phyloP scores from a whole-genome alignment of 2,888 invertebrate genomes.

The Endomychus coccineus region DNA sequence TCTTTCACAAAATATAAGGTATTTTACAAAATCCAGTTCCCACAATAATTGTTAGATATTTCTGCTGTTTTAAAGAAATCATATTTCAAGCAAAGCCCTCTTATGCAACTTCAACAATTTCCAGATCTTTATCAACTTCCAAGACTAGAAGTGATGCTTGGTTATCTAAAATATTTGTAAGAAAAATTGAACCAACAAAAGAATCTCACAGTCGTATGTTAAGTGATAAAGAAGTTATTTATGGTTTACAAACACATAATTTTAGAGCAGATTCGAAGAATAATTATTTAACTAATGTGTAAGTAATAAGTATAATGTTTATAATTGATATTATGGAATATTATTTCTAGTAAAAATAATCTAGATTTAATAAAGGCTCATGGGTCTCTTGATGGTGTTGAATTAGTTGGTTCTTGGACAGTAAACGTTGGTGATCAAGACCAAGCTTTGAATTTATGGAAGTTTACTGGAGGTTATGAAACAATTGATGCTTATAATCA shows the following conservation, averaged over 20 bases:
- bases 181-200: constrained; percentile 89
- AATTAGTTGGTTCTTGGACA: constrained; percentile 92
- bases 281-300: constrained; percentile 87
- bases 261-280: constrained; percentile 83
- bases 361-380: constrained; percentile 70
- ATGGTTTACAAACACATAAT: constrained; percentile 91
- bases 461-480: constrained; percentile 87
- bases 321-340: constrained; percentile 12
- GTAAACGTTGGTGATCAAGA: constrained; percentile 96
- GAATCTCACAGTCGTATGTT: constrained; percentile 95
- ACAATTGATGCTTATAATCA: constrained; percentile 73
- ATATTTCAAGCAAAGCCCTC: background rate
- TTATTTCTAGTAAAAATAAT: constrained; percentile 59
- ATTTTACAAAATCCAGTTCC: constrained; percentile 9
- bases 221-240: constrained; percentile 92
- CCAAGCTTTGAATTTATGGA: constrained; percentile 94
- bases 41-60: constrained; percentile 7
- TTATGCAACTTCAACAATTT: constrained; percentile 12
- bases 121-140: constrained; percentile 38
- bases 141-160: constrained; percentile 61
- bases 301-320: constrained; percentile 43
- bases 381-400: constrained; percentile 63
- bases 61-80: background rate
- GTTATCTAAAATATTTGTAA: constrained; percentile 81
- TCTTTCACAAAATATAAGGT: constrained; percentile 34